Evolutionary conservation across 2,888 invertebrate genomes (phyloP), one percentile per base, ranked within the genome.

Genomic region (Pyrocoelia pectoralis): DNA sequence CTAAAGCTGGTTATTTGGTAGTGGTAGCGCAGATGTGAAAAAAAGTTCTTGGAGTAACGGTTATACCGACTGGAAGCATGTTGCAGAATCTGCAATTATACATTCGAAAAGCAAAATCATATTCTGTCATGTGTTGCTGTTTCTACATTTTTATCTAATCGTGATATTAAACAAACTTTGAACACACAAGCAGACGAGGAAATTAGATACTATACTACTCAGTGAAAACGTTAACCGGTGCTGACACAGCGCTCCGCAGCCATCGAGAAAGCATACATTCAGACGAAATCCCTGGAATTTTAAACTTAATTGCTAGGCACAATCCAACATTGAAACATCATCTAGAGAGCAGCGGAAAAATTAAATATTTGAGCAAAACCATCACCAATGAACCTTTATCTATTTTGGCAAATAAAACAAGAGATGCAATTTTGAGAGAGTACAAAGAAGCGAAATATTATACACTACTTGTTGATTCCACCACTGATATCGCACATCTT

Each of bases 401-500:
- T 24, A 24, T 24, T 24, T 24, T 24, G 38, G 38, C 38, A 38
- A 38, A 38, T 38, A 38, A 38, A 38, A 38, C 38, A 38, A 38
- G 38, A 38, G 38, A 38, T n/a, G 12, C 38, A 38, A 38, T 38
- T 38, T 38, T 38, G 10, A 38, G 38, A 12, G 38, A 38, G 38
- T 38, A n/a, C 38, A 38, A 38, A 38, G 12, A 38, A 38, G 38
- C 38, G 12, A 38, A 38, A 38, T 38, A 8, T 38, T 38, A 38
- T 38, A 38, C 38, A 38, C 38, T 38, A 38, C 38, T 24, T 38
- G 38, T 38, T 12, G 38, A 38, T 38, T 38, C n/a, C n/a, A 38
- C 12, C 38, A 38, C 38, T 38, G 38, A 38, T 38, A 38, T 38
- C 38, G 38, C 38, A 38, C 38, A 38, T 38, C 38, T 38, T 38